phyloP scores from a whole-genome alignment of 2,888 invertebrate species.

The Prionchulus punctatus region DNA sequence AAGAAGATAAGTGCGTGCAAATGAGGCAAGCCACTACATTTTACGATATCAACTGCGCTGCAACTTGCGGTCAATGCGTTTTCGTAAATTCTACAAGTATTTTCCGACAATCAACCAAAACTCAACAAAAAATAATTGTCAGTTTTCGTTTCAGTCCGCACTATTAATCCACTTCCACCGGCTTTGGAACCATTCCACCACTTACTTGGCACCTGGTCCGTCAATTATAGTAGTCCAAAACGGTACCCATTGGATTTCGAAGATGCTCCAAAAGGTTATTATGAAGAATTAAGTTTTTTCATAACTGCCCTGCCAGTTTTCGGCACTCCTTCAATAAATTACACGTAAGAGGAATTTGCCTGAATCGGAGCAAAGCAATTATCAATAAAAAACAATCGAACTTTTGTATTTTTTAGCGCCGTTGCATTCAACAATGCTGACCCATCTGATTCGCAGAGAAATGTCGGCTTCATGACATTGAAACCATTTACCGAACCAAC shows the following conservation, averaged over 20 bases:
- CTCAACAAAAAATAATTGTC: neutral
- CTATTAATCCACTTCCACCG: conserved; percentile 28
- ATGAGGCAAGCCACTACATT: neutral
- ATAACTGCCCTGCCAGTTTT: conserved; percentile 16
- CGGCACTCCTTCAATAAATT: conserved; percentile 1
- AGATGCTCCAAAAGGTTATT: conserved; percentile 17
- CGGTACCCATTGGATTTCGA: conserved; percentile 28
- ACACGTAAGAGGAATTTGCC: neutral
- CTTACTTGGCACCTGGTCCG: conserved; percentile 29
- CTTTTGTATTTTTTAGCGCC: conserved; percentile 2
- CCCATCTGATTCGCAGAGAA: neutral
- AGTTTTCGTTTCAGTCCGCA: conserved; percentile 15
- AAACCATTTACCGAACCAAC: neutral
- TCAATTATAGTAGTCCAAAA: neutral
- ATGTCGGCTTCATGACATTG: conserved; percentile 2
- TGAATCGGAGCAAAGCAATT: neutral
- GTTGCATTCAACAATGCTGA: neutral
- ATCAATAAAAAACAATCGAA: too few relatives aligned
- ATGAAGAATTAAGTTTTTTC: conserved; percentile 25
- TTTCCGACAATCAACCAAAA: too few relatives aligned
- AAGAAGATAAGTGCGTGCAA: neutral
- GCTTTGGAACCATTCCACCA: conserved; percentile 30
- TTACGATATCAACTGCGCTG: neutral
- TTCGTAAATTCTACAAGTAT: neutral
- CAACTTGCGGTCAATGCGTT: neutral